A percentile compares a stretch with the other conserved stretches of the same genome.
phyloP scores from a whole-genome alignment of 1,140 invertebrate species.

The Hermatobates lingyangjiaoensis region DNA sequence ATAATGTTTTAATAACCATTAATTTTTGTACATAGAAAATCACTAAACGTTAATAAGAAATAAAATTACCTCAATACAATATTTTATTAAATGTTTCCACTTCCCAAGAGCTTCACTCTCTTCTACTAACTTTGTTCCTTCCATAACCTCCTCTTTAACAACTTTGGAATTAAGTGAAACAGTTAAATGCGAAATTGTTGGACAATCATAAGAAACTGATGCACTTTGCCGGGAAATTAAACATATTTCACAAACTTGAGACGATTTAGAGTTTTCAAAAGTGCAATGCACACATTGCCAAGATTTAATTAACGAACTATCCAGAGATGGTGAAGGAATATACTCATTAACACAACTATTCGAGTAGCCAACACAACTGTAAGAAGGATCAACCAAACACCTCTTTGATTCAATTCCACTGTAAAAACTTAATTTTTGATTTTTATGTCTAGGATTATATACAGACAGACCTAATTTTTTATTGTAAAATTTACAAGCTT shows the following conservation, averaged over 20 bases:
- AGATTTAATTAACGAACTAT: too few species aligned
- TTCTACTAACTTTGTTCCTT: constrained; percentile 57
- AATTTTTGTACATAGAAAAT: constrained; percentile 2
- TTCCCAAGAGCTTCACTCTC: constrained; percentile 63
- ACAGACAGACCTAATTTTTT: constrained; percentile 9
- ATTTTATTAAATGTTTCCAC: constrained; percentile 67
- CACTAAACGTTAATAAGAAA: constrained; percentile 6
- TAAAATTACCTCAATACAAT: constrained; percentile 46
- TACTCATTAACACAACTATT: too few species aligned
- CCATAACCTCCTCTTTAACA: constrained; percentile 57
- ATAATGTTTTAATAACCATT: too few species aligned
- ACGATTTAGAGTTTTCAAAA: constrained; percentile 50
- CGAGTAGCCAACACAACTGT: too few species aligned
- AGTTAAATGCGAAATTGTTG: neutral
- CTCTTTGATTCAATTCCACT: too few species aligned
- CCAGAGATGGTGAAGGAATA: too few species aligned
- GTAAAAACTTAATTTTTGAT: too few species aligned
- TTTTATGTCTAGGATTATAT: too few species aligned
- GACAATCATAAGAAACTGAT: constrained; percentile 1
- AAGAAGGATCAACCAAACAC: too few species aligned
- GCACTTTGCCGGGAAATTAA: constrained; percentile 31
- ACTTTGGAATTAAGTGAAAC: constrained; percentile 13
- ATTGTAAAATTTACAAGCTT: constrained; percentile 47
- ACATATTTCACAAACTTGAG: constrained; percentile 63
- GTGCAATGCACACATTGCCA: constrained; percentile 70